Evolutionary conservation across 2,888 invertebrate genomes (phyloP), one percentile per base, ranked within the genome.

Genomic region (Leptinotarsa haldemani): DNA sequence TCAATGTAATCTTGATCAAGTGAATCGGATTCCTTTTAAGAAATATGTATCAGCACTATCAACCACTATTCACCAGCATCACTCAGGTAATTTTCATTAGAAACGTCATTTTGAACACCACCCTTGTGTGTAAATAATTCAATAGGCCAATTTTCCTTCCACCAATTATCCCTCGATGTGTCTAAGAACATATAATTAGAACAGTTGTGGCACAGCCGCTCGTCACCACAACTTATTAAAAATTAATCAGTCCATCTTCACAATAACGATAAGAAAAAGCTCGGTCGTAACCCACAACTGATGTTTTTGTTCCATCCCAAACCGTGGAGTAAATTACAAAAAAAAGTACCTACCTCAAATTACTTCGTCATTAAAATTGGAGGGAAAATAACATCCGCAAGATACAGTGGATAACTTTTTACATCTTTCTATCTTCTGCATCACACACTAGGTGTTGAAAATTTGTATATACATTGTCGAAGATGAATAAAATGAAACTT

Each of bases 191-290:
- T 84, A 82, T 83, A 84, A 85, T 85, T 85, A 85, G 83, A 84
- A 84, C 84, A 84, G 84, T 84, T 85, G 83, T 80, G 82, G 76
- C 81, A 80, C 85, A 85, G 85, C 82, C 84, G 84, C 84, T 81
- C 83, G 81, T 82, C 84, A 82, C 80, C 73, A 80, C 79, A 82
- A 78, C 80, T 82, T 84, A 86, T 86, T 85, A 86, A 86, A 86
- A 85, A 85, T 86, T 86, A 85, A 86, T 86, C 85, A 85, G 82
- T 68, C 69, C 81, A 76, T 82, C 77, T 82, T 80, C 80, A 80
- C 82, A 84, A 85, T 85, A 85, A 83, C 80, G 80, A 80, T 73
- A 79, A 79, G 78, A 77, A 80, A 82, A 77, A 78, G 77, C 78
- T 74, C 76, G 75, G 76, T 70, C 66, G 20, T 52, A 61, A 74